Evolutionary conservation across 1,140 invertebrate species (phyloP).

Genomic region (Calephelis virginiensis): DNA sequence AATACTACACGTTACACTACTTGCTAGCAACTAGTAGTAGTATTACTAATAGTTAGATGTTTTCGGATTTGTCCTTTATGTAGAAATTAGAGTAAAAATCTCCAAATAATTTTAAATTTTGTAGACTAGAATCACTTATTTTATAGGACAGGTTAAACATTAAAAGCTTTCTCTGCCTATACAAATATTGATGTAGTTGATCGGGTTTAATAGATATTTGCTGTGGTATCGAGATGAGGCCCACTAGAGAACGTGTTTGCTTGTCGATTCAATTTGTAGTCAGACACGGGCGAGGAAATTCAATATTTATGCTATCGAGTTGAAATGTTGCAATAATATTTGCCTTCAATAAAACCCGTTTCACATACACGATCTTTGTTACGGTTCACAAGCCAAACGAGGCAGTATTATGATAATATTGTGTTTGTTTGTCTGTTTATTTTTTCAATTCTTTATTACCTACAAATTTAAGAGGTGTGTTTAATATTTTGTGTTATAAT

Average conservation of each 20-base stretch:
- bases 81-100: too few species aligned
- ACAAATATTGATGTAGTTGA: constrained; percentile 43
- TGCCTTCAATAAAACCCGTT: constrained; percentile 16
- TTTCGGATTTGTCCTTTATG: too few species aligned
- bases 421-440: too few species aligned
- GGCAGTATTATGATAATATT: background rate
- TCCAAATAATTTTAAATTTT: too few species aligned
- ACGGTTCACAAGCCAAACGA: background rate
- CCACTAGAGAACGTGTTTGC: constrained; percentile 34
- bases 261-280: constrained; percentile 38
- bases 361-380: constrained; percentile 1
- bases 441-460: too few species aligned
- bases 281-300: constrained; percentile 22
- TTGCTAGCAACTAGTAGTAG: too few species aligned
- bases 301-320: constrained; percentile 34
- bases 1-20: too few species aligned
- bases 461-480: too few species aligned
- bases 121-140: too few species aligned
- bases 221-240: constrained; percentile 30
- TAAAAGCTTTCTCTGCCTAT: constrained; percentile 21
- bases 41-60: too few species aligned
- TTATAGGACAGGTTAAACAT: background rate
- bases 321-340: constrained; percentile 20
- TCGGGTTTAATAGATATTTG: constrained; percentile 40
- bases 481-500: too few species aligned